Base-by-base conservation (phyloP, 2,888 invertebrate genomes). In the Eudasyphora cyanicolor region DNA sequence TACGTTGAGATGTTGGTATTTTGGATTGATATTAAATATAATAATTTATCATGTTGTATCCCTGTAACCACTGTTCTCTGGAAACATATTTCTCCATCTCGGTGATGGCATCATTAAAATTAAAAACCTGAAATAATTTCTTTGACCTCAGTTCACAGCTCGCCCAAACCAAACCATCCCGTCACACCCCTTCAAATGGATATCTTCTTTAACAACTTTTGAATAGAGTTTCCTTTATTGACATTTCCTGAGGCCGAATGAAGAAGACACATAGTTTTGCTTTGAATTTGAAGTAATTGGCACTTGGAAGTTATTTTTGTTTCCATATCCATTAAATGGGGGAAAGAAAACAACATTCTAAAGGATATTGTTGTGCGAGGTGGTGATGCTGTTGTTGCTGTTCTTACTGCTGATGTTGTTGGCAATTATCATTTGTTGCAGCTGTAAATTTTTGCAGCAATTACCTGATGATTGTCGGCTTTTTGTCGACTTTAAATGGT, bases 341-440 rank as follows among this genome's bases (percentile, higher is more conserved):
- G n/a, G n/a, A n/a, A n/a, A n/a, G n/a, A 27, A 57, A 57, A 27
- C 24, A 57, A 12, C 57, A 17, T 57, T 57, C 27, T 24, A 10
- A 57, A 32, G 38, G 77, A 62, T 71, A 21, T 54, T 64, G 21
- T 35, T 38, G 35, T 17, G n/a, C n/a, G n/a, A n/a, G n/a, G n/a
- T 49, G 19, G 27, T 17, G 19, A 17, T 29, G 27, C 2, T 78
- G 57, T 42, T 67, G 38, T 67, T 38, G 14, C 14, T 12, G 24
- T 21, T 79, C 62, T 24, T 82, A 60, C 27, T 57, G 73, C 19
- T 60, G 51, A 17, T 60, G 62, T 75, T 84, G 81, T 64, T 71
- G 75, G 78, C 84, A 84, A 84, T 84, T 84, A 84, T 84, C 84
- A 84, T 84, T 84, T 84, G 84, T 81, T 84, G 81, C 81, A 84